These are phyloP conservation scores for Prunella fulvescens DNA, from an alignment of 2,113 vertebrate species.

Conservation along the genomic window DNA sequence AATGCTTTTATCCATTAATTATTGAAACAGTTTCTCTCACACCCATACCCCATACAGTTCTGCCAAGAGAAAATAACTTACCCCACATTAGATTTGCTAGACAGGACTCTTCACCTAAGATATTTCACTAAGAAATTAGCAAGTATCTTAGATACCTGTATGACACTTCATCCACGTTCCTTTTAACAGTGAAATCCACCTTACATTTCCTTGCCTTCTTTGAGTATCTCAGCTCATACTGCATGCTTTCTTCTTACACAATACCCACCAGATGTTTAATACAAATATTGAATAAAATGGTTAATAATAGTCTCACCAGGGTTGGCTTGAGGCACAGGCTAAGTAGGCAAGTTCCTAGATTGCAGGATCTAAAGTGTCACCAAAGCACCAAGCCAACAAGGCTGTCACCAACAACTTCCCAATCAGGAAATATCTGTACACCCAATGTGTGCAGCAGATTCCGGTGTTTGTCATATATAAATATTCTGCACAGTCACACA, in stretches of 20 bases:
- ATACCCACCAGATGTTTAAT: not conserved
- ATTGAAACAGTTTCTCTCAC: not conserved
- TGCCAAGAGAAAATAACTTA: not conserved
- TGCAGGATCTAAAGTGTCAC: not conserved
- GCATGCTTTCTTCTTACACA: not conserved
- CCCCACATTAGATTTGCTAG: not conserved
- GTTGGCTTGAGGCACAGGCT: constrained; percentile 38
- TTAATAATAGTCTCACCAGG: constrained; percentile 11
- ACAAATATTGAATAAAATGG: not conserved
- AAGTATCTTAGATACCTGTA: not conserved
- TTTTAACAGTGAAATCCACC: not conserved
- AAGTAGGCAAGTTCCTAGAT: constrained; percentile 31
- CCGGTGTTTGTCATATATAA: not conserved
- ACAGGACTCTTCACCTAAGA: not conserved
- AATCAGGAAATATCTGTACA: not conserved
- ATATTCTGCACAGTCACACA: not conserved
- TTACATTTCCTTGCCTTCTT: not conserved
- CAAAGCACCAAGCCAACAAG: not conserved
- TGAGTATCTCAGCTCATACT: not conserved
- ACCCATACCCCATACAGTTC: not conserved
- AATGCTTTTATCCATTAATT: not conserved
- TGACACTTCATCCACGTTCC: not conserved
- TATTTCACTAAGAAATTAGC: not conserved
- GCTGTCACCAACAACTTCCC: not conserved
- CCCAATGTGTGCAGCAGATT: not conserved